phyloP scores from a whole-genome alignment of 2,113 vertebrate genomes.

The cat (Felis catus) region DNA sequence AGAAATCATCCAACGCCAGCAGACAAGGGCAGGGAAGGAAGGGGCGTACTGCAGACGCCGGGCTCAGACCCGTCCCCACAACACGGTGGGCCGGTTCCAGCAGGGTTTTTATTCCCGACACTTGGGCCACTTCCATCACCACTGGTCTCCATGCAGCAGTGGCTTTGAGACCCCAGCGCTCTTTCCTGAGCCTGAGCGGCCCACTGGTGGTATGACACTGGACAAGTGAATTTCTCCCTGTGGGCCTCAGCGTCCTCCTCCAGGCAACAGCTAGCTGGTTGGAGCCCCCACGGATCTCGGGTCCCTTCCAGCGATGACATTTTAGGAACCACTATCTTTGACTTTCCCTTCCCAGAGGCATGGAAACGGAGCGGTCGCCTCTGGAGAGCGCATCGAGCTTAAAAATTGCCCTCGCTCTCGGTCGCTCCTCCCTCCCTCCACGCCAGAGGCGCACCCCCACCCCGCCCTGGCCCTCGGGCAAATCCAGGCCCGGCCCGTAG shows the following conservation, averaged over 20 bases:
- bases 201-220: background rate
- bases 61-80: background rate
- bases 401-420: background rate
- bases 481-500: background rate
- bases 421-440: background rate
- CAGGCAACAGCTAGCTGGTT: background rate
- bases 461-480: background rate
- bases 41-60: too few relatives aligned
- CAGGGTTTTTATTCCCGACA: background rate
- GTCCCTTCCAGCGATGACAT: background rate
- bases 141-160: background rate
- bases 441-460: background rate
- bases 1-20: background rate
- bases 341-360: background rate
- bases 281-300: background rate
- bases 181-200: background rate
- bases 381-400: background rate
- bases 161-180: background rate
- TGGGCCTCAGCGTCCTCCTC: background rate
- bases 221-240: background rate
- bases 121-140: background rate
- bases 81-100: background rate
- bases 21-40: background rate
- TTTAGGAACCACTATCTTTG: background rate
- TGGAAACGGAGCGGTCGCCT: background rate